Base-by-base conservation (phyloP, 2,888 invertebrate species). In the Charanyca ferruginea region DNA sequence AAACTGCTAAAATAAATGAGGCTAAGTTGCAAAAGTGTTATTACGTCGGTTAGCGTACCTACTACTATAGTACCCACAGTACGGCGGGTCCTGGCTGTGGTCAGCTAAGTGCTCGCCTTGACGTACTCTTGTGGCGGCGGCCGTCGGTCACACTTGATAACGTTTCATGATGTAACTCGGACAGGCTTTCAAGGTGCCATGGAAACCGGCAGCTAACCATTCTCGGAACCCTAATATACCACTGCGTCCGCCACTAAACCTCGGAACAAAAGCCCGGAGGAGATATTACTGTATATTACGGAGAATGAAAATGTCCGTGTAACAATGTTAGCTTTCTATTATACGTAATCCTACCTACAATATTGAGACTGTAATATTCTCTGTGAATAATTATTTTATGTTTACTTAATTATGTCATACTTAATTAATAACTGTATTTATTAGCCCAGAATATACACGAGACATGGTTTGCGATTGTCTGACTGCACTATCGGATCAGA, bases 81-180 rank as follows among this genome's bases (percentile, higher is more conserved):
- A n/a, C 6, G 28, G 28, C 8, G 9, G 25, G 8, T 11, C 2
- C 11, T 23, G 41, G 9, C 45, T 6, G 53, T 18, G 45, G 9
- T 8, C 25, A 4, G n/a, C 28, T 28, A 38, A 45, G 48, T 52
- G 57, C 57, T 32, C 25, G 28, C 59, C 20, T 41, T 48, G 38
- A 42, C 38, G 4, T 7, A 13, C 23, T n/a, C 8, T 3, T 7
- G 25, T 20, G 22, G n/a, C n/a, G 20, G 9, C 5, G n/a, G n/a
- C n/a, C 13, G 23, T 9, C 16, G 59, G 55, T 48, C 74, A 73
- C 65, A 65, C 48, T 52, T 60, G 63, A 54, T 61, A 60, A 63
- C 42, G 45, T 55, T 59, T 55, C 45, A 59, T 42, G 59, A 47
- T 51, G 32, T 11, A 52, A 13, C 16, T 49, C 47, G 32, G 47